Evolutionary conservation across 1,140 invertebrate species (phyloP), one percentile per base, ranked within the genome.

Genomic region (Drosophila setifemur): DNA sequence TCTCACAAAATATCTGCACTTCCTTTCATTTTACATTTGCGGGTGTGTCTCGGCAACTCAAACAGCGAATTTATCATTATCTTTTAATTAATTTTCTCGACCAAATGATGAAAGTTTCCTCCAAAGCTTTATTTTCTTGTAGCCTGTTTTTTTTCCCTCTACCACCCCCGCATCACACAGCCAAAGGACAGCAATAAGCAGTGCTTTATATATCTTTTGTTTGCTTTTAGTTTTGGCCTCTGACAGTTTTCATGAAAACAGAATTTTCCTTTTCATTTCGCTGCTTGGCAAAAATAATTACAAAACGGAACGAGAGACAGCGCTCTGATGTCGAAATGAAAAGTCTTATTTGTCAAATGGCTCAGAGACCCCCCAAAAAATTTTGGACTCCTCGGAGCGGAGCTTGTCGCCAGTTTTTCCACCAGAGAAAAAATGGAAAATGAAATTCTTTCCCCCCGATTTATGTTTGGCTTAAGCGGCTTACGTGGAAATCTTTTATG

Each of bases 31-130:
- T 60, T 18, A 43, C 29, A 26, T 52, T 50, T 48, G 33, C 43
- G 28, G 49, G 33, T 45, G 16, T 40, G 57, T 21, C 21, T 21
- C 7, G 6, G 12, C 39, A 77, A 57, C 45, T 66, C 35, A 77
- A 58, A 63, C 44, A 68, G 70, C 52, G 37, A 75, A 74, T 58
- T 68, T 71, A 52, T 85, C 75, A 86, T 85, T 85, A 85, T 85
- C 79, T 85, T 86, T 85, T 85, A 85, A 85, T 85, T 85, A 85
- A 85, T 83, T 85, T 85, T 85, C 70, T 53, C 42, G 45, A 52
- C 49, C 54, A 55, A 63, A 66, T 43, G 70, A 42, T 57, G 50
- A 67, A 82, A 85, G 58, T 53, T 85, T 73, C 39, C 58, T 49
- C 29, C 35, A 39, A 42, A 23, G 60, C 43, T 57, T 67, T 28